Base-by-base conservation (phyloP, 2,888 invertebrate species). In the Bombylius major region DNA sequence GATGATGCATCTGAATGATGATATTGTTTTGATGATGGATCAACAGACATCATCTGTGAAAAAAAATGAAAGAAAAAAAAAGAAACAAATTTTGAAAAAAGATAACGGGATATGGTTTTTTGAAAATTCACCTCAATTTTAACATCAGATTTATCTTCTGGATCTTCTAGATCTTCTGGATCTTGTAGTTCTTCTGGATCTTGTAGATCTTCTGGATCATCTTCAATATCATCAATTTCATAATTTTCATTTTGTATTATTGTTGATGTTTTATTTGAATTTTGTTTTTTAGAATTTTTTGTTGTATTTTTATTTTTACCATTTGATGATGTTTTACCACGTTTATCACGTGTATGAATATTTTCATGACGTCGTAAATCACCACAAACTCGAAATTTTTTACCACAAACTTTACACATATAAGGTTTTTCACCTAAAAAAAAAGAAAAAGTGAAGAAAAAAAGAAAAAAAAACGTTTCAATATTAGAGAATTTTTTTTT, bases 341-440 rank as follows among this genome's bases (percentile, higher is more conserved):
- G 23, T 31, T 47, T 51, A 8, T 55, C 55, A 2, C 75, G 75
- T 0, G 75, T 77, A 70, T 92, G 92, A 0, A 85, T 86, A 53
- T 82, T 81, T 69, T 82, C 76, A 68, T 92, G 92, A 0, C 92
- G 79, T 55, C 88, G 86, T 76, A 92, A 82, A 69, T 92, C 92
- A 14, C 88, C 88, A 4, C 85, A 80, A 0, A 88, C 87, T 6
- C 92, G 80, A 75, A 93, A 93, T 34, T 83, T 82, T 68, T 90
- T 92, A 0, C 82, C 84, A 69, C 92, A 92, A 1, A 85, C 77
- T 1, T 78, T 73, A 65, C 90, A 90, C 8, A 81, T 78, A 71
- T 88, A 83, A 0, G 90, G 89, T 62, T 85, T 86, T 67, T 87
- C 88, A 5, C 87, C 84, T 84, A 70, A 14, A 69, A 65, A 60